Evolutionary conservation across 2,113 vertebrate species (phyloP).

Genomic region (Herpailurus yagouaroundi): DNA sequence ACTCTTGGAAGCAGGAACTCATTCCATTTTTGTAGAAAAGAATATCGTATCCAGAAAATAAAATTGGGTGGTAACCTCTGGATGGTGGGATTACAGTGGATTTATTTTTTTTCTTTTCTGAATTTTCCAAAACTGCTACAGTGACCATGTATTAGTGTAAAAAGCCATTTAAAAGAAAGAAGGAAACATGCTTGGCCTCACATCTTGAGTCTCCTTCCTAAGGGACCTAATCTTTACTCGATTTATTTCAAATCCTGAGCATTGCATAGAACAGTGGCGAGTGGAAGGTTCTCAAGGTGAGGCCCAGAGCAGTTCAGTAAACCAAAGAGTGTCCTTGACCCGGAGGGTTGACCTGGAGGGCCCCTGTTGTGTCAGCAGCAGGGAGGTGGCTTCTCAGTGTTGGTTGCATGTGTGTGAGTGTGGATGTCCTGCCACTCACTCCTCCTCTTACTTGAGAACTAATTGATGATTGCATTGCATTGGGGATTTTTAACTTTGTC

Average conservation of each 20-base stretch:
- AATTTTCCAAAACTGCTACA: constrained; percentile 20
- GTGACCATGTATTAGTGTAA: constrained; percentile 58
- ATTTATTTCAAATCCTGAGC: not conserved
- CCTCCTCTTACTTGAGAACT: constrained; percentile 37
- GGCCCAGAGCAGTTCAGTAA: constrained; percentile 1
- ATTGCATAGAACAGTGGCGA: not conserved
- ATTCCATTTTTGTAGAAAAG: not conserved
- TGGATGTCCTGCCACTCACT: constrained; percentile 51
- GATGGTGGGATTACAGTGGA: not conserved
- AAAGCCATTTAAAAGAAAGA: constrained; percentile 59
- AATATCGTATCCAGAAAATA: not conserved
- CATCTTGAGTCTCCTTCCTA: not conserved
- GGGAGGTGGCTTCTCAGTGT: not conserved
- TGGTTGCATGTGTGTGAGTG: not conserved
- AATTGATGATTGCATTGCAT: constrained; percentile 11
- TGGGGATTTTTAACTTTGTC: constrained; percentile 70
- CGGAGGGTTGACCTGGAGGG: not conserved
- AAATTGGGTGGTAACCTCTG: not conserved
- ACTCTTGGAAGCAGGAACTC: not conserved
- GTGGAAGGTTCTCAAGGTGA: not conserved
- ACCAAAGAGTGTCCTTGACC: not conserved
- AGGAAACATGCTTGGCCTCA: constrained; percentile 49
- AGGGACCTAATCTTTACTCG: not conserved
- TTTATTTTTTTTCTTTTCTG: not conserved
- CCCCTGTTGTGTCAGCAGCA: not conserved